Evolutionary conservation across 2,113 vertebrate species (phyloP), one percentile per base, ranked within the genome.

Genomic region (Clarias gariepinus): DNA sequence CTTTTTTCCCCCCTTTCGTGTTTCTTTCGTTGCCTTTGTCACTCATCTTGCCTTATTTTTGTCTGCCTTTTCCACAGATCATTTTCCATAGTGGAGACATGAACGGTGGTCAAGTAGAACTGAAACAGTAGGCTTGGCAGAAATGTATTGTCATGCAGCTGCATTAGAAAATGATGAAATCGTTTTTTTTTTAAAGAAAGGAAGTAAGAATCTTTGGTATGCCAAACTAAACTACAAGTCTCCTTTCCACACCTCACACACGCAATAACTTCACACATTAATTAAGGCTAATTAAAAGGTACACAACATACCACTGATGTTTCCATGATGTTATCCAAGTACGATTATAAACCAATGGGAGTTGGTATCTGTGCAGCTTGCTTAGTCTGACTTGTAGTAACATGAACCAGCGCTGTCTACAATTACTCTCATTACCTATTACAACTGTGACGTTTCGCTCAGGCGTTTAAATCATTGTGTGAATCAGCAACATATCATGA

Each of bases 361-460:
- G 81, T 69, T 28, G 66, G 73, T 78, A 71, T 47, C 47, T 86
- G 86, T 87, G 85, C 53, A 86, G 84, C 79, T 85, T 58, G 66
- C 47, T 33, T 33, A 79, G 73, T 86, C 80, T 87, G 77, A 80
- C 85, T 61, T 61, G 61, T 63, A 61, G 89, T 86, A 89, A 89
- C 84, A 33, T 71, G 89, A 89, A 76, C 86, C 55, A 52, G 23
- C 21, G 15, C 53, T 33, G 81, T 87, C 89, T 88, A 86, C 84
- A 83, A 71, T 89, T 89, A 85, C 86, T 47, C 71, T 89, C 83
- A 87, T 89, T 82, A 89, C 80, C 88, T 85, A 60, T 76, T 79
- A 82, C 86, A 89, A 87, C 83, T 64, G 52, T 84, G 84, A 66
- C 60, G 58, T 63, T 57, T 68, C 64, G 71, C 61, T 28, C 55